These are phyloP conservation scores for Limanda limanda DNA, from an alignment of 2,113 vertebrate genomes.

Conservation along the genomic window DNA sequence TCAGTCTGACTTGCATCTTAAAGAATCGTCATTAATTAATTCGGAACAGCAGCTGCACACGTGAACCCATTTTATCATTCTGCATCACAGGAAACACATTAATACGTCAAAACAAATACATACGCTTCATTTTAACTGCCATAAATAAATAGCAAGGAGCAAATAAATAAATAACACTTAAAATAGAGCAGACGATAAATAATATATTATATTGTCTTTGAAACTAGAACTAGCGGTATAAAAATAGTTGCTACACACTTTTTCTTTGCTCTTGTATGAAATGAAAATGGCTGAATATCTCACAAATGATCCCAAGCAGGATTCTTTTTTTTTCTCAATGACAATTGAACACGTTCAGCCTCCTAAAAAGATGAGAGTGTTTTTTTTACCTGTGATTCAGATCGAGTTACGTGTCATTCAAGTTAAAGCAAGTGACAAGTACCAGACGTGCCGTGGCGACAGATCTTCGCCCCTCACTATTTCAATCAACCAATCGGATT, in stretches of 20 bases:
- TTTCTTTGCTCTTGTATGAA: conserved; percentile 52
- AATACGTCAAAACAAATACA: conserved; percentile 29
- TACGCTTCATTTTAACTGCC: conserved; percentile 36
- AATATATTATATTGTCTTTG: conserved; percentile 50
- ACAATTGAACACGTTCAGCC: conserved; percentile 24
- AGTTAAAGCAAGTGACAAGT: conserved; percentile 5
- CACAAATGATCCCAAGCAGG: conserved; percentile 48
- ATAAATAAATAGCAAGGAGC: conserved; percentile 36
- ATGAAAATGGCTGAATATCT: conserved; percentile 53
- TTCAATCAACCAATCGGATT: no score
- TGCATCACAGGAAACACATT: not conserved
- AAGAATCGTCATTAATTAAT: not conserved
- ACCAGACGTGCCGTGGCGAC: not conserved
- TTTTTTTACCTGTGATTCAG: conserved; percentile 16
- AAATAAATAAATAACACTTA: conserved; percentile 49
- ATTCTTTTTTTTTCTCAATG: conserved; percentile 17
- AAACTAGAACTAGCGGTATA: conserved; percentile 65
- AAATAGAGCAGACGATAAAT: conserved; percentile 57
- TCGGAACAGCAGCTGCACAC: conserved; percentile 11
- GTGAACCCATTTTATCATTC: conserved; percentile 7
- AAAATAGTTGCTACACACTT: conserved; percentile 81
- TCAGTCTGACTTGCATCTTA: conserved; percentile 26
- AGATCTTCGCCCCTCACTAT: not conserved
- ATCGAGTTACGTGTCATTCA: not conserved
- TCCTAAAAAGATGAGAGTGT: conserved; percentile 1